A percentile compares a stretch with the other conserved stretches of the same genome.
Conservation (phyloP, 2,797 vertebrate species). For the Natrix natrix region DNA sequence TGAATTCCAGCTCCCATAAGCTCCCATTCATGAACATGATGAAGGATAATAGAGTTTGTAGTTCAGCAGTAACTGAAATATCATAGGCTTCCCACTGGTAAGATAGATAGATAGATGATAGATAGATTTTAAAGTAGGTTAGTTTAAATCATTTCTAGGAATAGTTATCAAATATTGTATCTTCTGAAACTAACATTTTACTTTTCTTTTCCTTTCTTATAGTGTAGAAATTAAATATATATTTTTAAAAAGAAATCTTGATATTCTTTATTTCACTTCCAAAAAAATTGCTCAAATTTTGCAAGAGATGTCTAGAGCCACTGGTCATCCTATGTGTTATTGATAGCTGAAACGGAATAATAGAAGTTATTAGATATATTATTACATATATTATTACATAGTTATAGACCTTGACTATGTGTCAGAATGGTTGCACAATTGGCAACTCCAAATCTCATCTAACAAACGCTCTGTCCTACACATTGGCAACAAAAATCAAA, state of each 20-base stretch:
- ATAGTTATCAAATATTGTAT: background rate
- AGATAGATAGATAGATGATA: too few species aligned
- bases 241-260: background rate
- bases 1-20: background rate
- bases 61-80: background rate
- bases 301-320: constrained; percentile 3
- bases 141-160: background rate
- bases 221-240: background rate
- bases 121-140: background rate
- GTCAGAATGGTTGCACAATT: too few species aligned
- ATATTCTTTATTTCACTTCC: constrained; percentile 9
- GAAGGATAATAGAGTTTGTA: background rate
- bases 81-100: background rate
- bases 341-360: background rate
- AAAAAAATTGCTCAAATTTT: background rate
- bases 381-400: too few species aligned
- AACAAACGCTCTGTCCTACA: too few species aligned
- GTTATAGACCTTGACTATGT: too few species aligned
- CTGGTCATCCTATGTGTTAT: background rate
- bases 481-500: too few species aligned
- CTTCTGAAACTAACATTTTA: background rate
- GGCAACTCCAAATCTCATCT: too few species aligned
- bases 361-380: background rate
- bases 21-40: background rate
- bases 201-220: background rate